Evolutionary conservation across 2,797 vertebrate species (phyloP), one percentile per base, ranked within the genome.

Genomic region (Chelon auratus): DNA sequence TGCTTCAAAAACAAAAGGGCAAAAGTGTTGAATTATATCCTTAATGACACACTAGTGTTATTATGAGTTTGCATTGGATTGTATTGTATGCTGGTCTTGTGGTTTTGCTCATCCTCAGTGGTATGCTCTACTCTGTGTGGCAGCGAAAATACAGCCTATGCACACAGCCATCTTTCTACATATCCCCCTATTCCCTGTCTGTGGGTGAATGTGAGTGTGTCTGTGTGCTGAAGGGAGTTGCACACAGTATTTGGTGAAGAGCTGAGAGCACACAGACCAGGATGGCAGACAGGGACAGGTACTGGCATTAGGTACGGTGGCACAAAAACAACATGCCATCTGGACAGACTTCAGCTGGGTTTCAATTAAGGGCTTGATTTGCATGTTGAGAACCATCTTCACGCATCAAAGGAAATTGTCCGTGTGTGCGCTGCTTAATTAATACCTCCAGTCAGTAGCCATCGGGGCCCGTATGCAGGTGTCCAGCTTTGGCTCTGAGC

Each of bases 311-410:
- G 85, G 72, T 66, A 62, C 3, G 72, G 85, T 82, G 87, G 74
- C 75, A 73, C 69, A 42, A 83, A 85, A 87, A 82, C 82, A 90
- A 82, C 87, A 58, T 64, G 75, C 89, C 90, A 93, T 91, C 90
- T 92, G 92, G 89, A 78, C 82, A 62, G 53, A 72, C 79, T 83
- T 89, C 84, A 87, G 78, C 82, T 68, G 83, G 79, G 80, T 88
- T 93, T 91, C 86, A 90, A 89, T 91, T 91, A 92, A 80, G 52
- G 53, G 33, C 79, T 86, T 75, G 70, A 91, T 91, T 91, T 90
- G 89, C 90, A 91, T 89, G 85, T 80, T 24, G 80, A 82, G 82
- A 84, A 83, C 85, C 58, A 51, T 87, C 85, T 78, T 82, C 77
- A 81, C 42, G 83, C 90, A 90, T 92, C 89, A 87, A 83, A 91